Conservation (phyloP, 92 coral and sea anemone genomes). For the Zoanthus sansibaricus region DNA sequence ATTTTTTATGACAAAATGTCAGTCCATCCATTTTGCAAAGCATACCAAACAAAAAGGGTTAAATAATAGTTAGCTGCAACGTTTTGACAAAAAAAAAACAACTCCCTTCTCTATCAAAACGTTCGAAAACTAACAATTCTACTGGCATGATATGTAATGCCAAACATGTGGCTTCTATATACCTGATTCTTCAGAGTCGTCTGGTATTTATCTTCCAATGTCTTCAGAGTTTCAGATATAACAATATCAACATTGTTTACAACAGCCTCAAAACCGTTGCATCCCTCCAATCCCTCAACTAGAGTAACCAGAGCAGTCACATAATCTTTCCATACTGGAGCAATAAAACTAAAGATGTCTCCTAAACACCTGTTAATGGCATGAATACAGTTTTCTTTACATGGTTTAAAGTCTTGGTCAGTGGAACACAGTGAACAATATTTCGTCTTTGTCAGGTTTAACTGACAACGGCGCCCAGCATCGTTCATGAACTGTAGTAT, state of each 20-base stretch:
- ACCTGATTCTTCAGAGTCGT: neutral
- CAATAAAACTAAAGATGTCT: neutral
- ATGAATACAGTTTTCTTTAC: neutral
- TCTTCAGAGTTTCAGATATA: slow-evolving; percentile 32
- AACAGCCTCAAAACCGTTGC: slow-evolving; percentile 16
- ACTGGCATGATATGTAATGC: too few species aligned
- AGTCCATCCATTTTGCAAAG: too few species aligned
- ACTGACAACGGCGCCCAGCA: neutral
- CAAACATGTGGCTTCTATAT: neutral
- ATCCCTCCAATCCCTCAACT: slow-evolving; percentile 12
- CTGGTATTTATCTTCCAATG: neutral
- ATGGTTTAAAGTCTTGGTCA: neutral
- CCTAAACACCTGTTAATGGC: neutral
- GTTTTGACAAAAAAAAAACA: too few species aligned
- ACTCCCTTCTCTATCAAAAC: too few species aligned
- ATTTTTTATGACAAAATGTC: too few species aligned
- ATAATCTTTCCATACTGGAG: slow-evolving; percentile 25
- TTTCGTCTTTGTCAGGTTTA: neutral
- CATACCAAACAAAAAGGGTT: too few species aligned
- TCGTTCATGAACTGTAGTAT: neutral
- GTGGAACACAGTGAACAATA: slow-evolving; percentile 15
- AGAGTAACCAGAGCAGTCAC: slow-evolving; percentile 11
- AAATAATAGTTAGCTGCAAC: too few species aligned
- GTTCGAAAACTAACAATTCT: too few species aligned
- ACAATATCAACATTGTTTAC: neutral